phyloP scores from a whole-genome alignment of 2,888 invertebrate genomes.

The Cyclophora albipunctata region DNA sequence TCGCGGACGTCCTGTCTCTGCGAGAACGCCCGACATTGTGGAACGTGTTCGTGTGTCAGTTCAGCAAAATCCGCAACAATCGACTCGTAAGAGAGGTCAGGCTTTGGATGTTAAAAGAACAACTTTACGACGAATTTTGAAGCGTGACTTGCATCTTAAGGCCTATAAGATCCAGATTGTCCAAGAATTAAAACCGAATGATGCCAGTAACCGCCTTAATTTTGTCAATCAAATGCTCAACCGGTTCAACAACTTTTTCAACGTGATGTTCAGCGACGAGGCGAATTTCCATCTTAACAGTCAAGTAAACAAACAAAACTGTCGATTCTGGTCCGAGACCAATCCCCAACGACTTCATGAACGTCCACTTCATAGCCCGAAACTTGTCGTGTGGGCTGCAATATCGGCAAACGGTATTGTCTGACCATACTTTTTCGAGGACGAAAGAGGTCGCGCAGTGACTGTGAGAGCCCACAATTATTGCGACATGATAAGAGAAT shows the following conservation, averaged over 20 bases:
- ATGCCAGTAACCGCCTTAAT: conserved; percentile 12
- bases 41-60: conserved; percentile 13
- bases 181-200: conserved; percentile 25
- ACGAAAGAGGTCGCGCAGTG: conserved; percentile 14
- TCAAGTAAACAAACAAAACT: conserved; percentile 10
- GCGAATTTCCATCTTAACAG: conserved; percentile 15
- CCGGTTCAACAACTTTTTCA: conserved; percentile 9
- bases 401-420: not conserved
- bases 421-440: conserved; percentile 19
- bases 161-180: conserved; percentile 15
- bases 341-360: conserved; percentile 14
- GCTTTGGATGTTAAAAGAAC: too few relatives aligned
- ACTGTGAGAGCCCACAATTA: conserved; percentile 18
- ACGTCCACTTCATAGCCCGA: conserved; percentile 13
- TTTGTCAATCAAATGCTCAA: conserved; percentile 2
- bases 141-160: too few relatives aligned
- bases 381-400: conserved; percentile 3
- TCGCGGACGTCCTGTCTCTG: conserved; percentile 8
- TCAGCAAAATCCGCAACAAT: conserved; percentile 14
- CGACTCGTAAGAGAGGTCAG: too few relatives aligned
- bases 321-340: conserved; percentile 11
- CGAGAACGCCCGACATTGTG: conserved; percentile 10
- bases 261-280: conserved; percentile 9
- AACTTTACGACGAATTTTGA: too few relatives aligned
- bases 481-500: conserved; percentile 19